Evolutionary conservation across 2,113 vertebrate genomes (phyloP), one percentile per base, ranked within the genome.

Genomic region (Corythornis vintsioides): DNA sequence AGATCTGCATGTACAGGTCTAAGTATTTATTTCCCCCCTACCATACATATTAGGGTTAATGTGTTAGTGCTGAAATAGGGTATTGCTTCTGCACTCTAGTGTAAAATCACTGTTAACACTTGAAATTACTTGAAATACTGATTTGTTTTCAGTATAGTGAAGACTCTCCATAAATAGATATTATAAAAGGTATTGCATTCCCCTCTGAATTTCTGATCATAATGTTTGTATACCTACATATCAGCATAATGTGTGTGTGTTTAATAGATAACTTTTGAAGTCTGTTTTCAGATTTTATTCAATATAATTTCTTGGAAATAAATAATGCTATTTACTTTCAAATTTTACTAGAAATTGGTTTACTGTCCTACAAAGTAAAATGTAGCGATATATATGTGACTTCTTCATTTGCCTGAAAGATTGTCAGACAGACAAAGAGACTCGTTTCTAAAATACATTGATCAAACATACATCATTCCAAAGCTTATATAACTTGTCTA

Each of bases 331-430:
- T 93, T 96, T 92, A 63, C 89, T 60, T 77, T 60, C 38, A 66
- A 59, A 87, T 92, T 89, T 89, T 84, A 89, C 93, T 92, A 85
- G 89, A 59, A 90, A 94, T 89, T 64, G 87, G 89, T 79, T 96
- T 93, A 40, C 74, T 94, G 87, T 91, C 92, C 48, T 48, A 60
- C 64, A 60, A 86, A 86, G 52, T 80, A 88, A 94, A 80, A 92
- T 66, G n/a, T 52, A 43, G 33, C 22, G 55, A 66, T 89, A 87
- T 96, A 92, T 93, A 87, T 96, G 43, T 83, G 89, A 77, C 72
- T 80, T 83, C 71, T 93, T 89, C 60, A 53, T 60, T 93, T 91
- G 89, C 84, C 43, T 69, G 64, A 92, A 89, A 89, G 84, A 91
- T 83, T 66, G 72, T 92, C 33, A 70, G 77, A 33, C 53, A 90